A percentile compares a stretch with the other conserved stretches of the same genome.
phyloP scores from a whole-genome alignment of 2,797 vertebrate species.

The Xyrichtys novacula region DNA sequence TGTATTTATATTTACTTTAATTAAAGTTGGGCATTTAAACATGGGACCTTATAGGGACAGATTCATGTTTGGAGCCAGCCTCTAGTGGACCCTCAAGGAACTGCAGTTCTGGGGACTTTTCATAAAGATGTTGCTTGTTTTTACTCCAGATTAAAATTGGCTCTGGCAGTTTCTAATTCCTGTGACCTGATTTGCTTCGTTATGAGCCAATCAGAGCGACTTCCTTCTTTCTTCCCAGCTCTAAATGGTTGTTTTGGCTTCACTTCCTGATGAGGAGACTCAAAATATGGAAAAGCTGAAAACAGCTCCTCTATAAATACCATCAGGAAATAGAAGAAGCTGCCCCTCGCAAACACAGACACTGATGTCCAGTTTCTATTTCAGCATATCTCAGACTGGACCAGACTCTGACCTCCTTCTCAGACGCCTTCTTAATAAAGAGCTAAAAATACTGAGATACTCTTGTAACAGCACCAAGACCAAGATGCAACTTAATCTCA shows the following conservation, averaged over 20 bases:
- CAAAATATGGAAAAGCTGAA: not conserved
- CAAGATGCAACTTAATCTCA: too few relatives aligned
- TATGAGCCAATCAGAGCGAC: not conserved
- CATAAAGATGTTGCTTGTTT: not conserved
- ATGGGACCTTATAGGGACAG: not conserved
- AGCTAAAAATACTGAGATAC: too few relatives aligned
- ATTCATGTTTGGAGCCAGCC: not conserved
- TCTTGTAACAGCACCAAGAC: too few relatives aligned
- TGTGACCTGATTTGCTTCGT: not conserved
- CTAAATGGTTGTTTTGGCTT: not conserved
- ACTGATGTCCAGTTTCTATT: not conserved
- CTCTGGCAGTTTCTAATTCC: not conserved
- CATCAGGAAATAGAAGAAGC: conserved; percentile 1
- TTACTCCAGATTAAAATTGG: not conserved
- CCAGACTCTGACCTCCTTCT: not conserved
- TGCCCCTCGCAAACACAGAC: not conserved
- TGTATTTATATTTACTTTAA: not conserved
- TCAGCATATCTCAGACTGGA: not conserved
- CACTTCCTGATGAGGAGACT: not conserved
- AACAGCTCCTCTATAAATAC: not conserved
- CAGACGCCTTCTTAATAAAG: not conserved
- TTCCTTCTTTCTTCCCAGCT: not conserved
- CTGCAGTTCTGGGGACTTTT: not conserved
- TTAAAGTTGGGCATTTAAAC: not conserved
- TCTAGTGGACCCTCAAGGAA: not conserved